Conservation (phyloP, 2,888 invertebrate genomes). For the Desoria tigrina region DNA sequence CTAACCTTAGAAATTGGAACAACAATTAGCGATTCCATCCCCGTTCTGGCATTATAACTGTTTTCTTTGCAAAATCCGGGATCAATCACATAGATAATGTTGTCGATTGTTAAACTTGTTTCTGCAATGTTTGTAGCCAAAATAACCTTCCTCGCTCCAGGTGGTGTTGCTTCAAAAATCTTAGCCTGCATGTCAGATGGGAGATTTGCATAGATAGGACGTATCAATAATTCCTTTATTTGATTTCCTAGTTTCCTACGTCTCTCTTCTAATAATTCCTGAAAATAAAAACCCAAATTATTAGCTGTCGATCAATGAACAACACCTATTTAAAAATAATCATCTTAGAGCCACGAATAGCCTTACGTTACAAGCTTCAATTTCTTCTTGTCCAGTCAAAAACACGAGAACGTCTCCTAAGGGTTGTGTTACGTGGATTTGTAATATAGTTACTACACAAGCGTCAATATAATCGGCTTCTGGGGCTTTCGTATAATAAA, state of each 20-base stretch:
- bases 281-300: conserved; percentile 8
- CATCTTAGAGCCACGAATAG: background rate
- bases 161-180: conserved; percentile 97
- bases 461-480: conserved; percentile 99
- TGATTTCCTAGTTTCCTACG: conserved; percentile 89
- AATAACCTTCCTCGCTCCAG: conserved; percentile 93
- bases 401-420: conserved; percentile 95
- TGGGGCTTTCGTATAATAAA: conserved; percentile 98
- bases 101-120: conserved; percentile 97
- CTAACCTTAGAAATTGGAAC: conserved; percentile 88
- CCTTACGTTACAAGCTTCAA: conserved; percentile 57
- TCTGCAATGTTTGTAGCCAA: conserved; percentile 99
- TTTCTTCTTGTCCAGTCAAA: conserved; percentile 70
- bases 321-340: conserved; percentile 1
- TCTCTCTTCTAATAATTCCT: conserved; percentile 85
- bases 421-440: conserved; percentile 97
- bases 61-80: conserved; percentile 99
- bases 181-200: conserved; percentile 99
- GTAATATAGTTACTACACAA: conserved; percentile 92
- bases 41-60: conserved; percentile 93
- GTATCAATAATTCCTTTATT: conserved; percentile 84
- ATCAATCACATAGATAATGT: conserved; percentile 97
- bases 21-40: conserved; percentile 97
- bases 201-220: conserved; percentile 96
- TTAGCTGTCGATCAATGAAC: too few species aligned